These are phyloP conservation scores for Lethenteron camtschaticum DNA, from an alignment of 2,113 vertebrate genomes.

Conservation along the genomic window DNA sequence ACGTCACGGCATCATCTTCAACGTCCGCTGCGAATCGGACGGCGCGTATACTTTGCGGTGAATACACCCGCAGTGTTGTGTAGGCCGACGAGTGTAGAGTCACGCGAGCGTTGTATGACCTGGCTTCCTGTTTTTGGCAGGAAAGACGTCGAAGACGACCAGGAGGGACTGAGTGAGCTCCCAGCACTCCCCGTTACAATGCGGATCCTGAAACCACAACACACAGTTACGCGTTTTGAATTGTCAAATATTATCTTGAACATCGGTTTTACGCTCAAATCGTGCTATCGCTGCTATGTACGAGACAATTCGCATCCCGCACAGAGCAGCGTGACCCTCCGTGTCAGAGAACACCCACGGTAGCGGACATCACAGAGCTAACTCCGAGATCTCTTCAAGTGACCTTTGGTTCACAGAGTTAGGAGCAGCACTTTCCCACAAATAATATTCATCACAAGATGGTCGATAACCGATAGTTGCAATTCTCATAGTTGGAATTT, in stretches of 20 bases:
- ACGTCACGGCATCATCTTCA: not conserved
- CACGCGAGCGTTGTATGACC: not conserved
- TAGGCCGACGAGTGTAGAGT: not conserved
- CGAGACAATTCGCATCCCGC: not conserved
- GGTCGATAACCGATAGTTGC: too few relatives aligned
- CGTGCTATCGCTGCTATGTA: not conserved
- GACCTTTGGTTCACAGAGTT: too few relatives aligned
- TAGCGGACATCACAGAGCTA: not conserved
- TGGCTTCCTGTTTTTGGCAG: not conserved
- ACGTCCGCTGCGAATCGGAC: not conserved
- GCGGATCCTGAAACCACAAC: constrained; percentile 25
- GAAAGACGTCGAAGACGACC: constrained; percentile 55
- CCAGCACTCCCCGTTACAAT: constrained; percentile 50
- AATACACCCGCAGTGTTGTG: not conserved
- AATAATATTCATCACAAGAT: too few relatives aligned
- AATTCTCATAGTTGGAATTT: too few relatives aligned
- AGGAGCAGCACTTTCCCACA: too few relatives aligned
- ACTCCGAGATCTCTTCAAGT: not conserved
- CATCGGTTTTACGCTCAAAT: not conserved
- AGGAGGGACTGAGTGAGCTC: constrained; percentile 77
- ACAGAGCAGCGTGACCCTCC: not conserved
- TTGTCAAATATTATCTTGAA: not conserved
- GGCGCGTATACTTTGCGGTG: not conserved
- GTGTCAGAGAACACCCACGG: not conserved
- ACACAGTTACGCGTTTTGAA: not conserved